Evolutionary conservation across 2,113 vertebrate genomes (phyloP).

Genomic region (Catagonus wagneri): DNA sequence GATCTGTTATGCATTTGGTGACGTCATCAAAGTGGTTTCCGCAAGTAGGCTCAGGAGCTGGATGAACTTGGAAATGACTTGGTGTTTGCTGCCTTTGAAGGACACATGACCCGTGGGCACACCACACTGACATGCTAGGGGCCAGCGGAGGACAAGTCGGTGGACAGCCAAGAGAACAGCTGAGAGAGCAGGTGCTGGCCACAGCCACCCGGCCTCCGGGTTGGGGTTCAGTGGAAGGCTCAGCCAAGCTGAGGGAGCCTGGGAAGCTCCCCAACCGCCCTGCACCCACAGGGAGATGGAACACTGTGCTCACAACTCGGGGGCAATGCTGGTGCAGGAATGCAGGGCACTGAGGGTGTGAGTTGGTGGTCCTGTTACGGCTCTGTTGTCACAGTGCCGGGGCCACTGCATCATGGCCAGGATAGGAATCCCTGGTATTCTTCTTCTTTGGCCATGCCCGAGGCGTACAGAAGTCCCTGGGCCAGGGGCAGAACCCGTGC

Average conservation of each 20-base stretch:
- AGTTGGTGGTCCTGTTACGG: background rate
- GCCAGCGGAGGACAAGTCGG: background rate
- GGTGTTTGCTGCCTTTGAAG: background rate
- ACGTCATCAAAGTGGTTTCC: background rate
- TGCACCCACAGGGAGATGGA: background rate
- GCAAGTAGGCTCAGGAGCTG: background rate
- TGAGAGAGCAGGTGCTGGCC: background rate
- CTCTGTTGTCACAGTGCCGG: accelerated
- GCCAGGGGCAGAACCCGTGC: too few species aligned
- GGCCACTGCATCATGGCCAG: too few species aligned
- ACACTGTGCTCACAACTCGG: background rate
- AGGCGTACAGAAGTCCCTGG: too few species aligned
- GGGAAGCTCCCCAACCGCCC: background rate
- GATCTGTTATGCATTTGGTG: background rate
- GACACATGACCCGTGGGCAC: background rate
- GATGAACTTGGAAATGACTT: background rate
- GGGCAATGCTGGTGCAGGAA: background rate
- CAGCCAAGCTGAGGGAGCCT: background rate
- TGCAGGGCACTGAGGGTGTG: background rate
- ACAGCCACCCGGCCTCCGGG: background rate
- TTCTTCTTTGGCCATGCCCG: too few species aligned
- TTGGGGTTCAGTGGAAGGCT: background rate
- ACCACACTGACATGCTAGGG: background rate
- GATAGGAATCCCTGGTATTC: too few species aligned
- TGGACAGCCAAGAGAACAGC: background rate